Base-by-base conservation (phyloP, 2,797 vertebrate species). In the Moxostoma hubbsi region DNA sequence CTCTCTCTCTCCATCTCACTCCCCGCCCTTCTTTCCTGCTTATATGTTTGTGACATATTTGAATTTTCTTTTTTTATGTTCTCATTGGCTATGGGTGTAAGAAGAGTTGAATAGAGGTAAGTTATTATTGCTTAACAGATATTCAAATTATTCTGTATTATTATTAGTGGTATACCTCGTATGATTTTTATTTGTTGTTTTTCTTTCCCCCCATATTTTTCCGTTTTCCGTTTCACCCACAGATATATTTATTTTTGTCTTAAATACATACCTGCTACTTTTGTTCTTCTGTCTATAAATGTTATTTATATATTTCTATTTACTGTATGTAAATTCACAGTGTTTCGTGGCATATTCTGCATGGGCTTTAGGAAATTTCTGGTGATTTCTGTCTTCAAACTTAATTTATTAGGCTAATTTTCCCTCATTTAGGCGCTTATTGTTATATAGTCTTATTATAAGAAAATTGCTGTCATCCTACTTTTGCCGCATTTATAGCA, bases 11-110 rank as follows among this genome's bases (percentile, higher is more conserved):
- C 6, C 8, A 36, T 53, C 10, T 16, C 11, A 7, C 64, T 36
- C 63, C 51, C 62, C 70, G 13, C 79, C 73, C 53, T 18, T 79
- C 71, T 80, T 77, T 79, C 73, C 73, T 81, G 71, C 53, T 62
- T 76, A 70, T 63, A 62, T 76, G 50, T 2, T 18, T 71, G 72
- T 47, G 50, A 61, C 36, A 53, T 36, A 53, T 75, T 65, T 75
- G 9, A 16, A 18, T 53, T 36, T 11, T 76, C 53, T 73, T 49
- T 45, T 45, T 50, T 9, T 46, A 24, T 15, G 16, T 11, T 75
- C 55, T 50, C 36, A 1, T 53, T 8, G 24, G 63, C 15, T 73
- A 50, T 59, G 69, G 50, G 45, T 62, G 75, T 54, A 68, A 53
- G 57, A 71, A 43, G 62, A 79, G 50, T 18, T 63, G 16, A 72